Evolutionary conservation across 2,888 invertebrate species (phyloP), one percentile per base, ranked within the genome.

Genomic region (Drosophila koepferae): DNA sequence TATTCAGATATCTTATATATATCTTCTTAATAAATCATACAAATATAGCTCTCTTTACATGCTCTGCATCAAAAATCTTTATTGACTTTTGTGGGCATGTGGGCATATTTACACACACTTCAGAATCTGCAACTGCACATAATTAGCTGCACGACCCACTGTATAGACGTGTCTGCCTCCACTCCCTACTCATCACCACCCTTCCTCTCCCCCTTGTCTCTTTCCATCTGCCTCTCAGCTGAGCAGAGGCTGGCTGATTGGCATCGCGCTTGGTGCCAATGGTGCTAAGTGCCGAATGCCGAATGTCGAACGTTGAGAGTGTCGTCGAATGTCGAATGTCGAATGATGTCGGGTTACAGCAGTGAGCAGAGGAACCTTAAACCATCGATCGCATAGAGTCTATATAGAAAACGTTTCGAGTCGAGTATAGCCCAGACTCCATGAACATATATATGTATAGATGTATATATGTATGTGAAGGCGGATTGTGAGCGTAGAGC

Each of bases 271-370:
- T 82, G 88, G 81, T 79, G 84, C 81, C 87, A 86, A 89, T 90
- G 86, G 86, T 86, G 86, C 89, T 87, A 86, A 84, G 90, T 89
- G 89, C 86, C 86, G 88, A 91, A 78, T 91, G 91, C 86, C 86
- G 85, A 90, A 79, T 91, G 91, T 6, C 38, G 38, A 40, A 16
- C 16, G 38, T 75, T 74, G 88, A 75, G 41, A 55, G 18, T 55
- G 55, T 41, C 28, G 55, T 55, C 55, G 55, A 40, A 90, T 90
- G 84, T 76, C 77, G 88, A 80, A 72, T 81, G 83, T 28, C 76
- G 88, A 80, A 72, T 81, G 83, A 61, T 63, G 64, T 44, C 49
- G 72, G 61, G 64, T 51, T 51, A 51, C 67, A 44, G 67, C 43
- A 61, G 69, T 38, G 28, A 49, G 43, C 43, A 28, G 9, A 41